These are phyloP conservation scores for Bombus breviceps DNA, from an alignment of 1,140 invertebrate genomes.

Conservation along the genomic window DNA sequence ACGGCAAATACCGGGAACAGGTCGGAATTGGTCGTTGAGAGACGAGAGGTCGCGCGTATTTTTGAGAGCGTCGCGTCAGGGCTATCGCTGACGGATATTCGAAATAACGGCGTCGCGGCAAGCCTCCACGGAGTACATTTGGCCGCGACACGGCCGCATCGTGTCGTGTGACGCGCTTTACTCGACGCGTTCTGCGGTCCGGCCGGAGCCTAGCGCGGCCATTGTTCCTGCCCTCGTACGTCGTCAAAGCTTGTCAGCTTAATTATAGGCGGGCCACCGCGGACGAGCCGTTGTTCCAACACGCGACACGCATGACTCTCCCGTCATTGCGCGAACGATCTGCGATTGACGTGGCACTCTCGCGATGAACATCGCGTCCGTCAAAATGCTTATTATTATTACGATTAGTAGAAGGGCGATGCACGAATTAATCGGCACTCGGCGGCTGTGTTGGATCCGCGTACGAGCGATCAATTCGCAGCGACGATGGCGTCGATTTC, in stretches of 20 bases:
- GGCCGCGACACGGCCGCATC: slow-evolving; percentile 53
- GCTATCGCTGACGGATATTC: slow-evolving; percentile 49
- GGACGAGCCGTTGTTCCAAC: slow-evolving; percentile 55
- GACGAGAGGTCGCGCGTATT: slow-evolving; percentile 30
- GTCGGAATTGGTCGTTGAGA: not conserved
- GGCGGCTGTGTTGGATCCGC: too few relatives aligned
- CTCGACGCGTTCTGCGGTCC: slow-evolving; percentile 51
- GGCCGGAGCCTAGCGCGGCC: slow-evolving; percentile 24
- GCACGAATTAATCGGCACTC: slow-evolving; percentile 6
- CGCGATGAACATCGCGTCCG: slow-evolving; percentile 35
- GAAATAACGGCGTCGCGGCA: slow-evolving; percentile 54
- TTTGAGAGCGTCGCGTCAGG: slow-evolving; percentile 15
- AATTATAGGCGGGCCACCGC: slow-evolving; percentile 62
- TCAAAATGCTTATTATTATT: slow-evolving; percentile 35
- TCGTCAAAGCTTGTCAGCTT: slow-evolving; percentile 71
- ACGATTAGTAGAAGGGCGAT: slow-evolving; percentile 8
- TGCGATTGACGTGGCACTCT: slow-evolving; percentile 57
- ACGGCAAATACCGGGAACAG: not conserved
- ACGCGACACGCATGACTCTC: slow-evolving; percentile 29
- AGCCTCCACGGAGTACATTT: slow-evolving; percentile 47
- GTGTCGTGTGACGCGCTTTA: slow-evolving; percentile 60
- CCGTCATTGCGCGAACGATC: slow-evolving; percentile 45
- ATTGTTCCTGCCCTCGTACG: slow-evolving; percentile 67
- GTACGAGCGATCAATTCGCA: not conserved
- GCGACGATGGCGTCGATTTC: too few relatives aligned